Conservation (phyloP, 2,113 vertebrate species). For the Microtus ochrogaster region DNA sequence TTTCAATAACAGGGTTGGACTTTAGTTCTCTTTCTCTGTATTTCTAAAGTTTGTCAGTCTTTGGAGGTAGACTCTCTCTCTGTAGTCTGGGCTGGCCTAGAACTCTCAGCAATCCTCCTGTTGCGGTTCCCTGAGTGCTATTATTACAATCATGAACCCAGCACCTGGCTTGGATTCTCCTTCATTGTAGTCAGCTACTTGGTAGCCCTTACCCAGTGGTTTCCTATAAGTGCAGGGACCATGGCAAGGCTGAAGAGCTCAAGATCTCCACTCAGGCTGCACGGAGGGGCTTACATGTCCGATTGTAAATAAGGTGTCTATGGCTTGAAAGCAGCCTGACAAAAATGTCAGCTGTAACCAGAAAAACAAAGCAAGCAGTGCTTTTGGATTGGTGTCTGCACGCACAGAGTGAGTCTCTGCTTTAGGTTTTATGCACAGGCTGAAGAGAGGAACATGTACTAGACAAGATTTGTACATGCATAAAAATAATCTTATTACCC, state of each 20-base stretch:
- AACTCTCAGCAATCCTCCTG: neutral
- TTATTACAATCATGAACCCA: neutral
- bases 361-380: neutral
- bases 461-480: slow-evolving; percentile 39
- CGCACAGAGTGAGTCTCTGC: neutral
- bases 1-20: neutral
- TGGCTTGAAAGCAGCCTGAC: neutral
- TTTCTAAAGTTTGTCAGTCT: neutral
- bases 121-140: neutral
- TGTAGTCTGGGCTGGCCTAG: neutral
- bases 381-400: neutral
- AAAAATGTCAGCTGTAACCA: neutral
- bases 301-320: neutral
- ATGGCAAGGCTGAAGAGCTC: neutral
- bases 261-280: neutral
- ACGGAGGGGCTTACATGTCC: neutral
- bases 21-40: neutral
- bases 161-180: neutral
- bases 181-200: neutral
- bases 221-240: neutral
- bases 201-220: neutral
- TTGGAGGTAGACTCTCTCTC: neutral
- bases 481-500: slow-evolving; percentile 7
- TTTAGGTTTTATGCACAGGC: neutral
- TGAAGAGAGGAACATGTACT: neutral